Evolutionary conservation across 2,888 invertebrate genomes (phyloP), one percentile per base, ranked within the genome.

Genomic region (Polymixis flavicincta): DNA sequence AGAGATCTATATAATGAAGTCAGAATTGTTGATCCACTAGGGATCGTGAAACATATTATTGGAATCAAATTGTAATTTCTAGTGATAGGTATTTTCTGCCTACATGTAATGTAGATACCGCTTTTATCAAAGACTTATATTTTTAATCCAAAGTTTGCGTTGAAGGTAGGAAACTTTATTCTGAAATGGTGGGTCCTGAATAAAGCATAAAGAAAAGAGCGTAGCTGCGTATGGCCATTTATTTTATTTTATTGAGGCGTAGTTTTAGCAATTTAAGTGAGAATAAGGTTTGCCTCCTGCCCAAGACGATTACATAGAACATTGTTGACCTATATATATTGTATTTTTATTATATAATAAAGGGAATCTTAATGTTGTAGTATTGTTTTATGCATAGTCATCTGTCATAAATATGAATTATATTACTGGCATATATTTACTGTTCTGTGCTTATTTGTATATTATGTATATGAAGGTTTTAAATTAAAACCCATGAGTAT

Each of bases 321-420:
- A 75, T 76, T 77, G 57, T 73, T 71, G 65, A 74, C 28, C n/a
- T 50, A 74, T 48, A 82, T 48, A 82, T 76, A 79, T 72, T 82
- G 76, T 79, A 87, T 76, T 77, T 52, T 67, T 77, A 72, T 73
- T 83, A 66, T 70, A 71, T 32, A 85, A 85, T 83, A 80, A 87
- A 85, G 65, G n/a, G 28, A 76, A 65, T 85, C 50, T 55, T 71
- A 71, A 74, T 70, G 65, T 71, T 80, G 25, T 69, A 67, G 52
- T 65, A 37, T 70, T 82, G 67, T 76, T 85, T 85, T 60, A 75
- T 84, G 59, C 42, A 45, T 60, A 74, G 28, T 45, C 28, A 48
- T 61, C 61, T 55, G 32, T 25, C n/a, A 50, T 48, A 19, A 75
- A 73, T 25, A 37, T 22, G 17, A 73, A 17, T 59, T 32, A 57